Evolutionary conservation across 1,140 invertebrate genomes (phyloP).

Genomic region (Atta cephalotes): DNA sequence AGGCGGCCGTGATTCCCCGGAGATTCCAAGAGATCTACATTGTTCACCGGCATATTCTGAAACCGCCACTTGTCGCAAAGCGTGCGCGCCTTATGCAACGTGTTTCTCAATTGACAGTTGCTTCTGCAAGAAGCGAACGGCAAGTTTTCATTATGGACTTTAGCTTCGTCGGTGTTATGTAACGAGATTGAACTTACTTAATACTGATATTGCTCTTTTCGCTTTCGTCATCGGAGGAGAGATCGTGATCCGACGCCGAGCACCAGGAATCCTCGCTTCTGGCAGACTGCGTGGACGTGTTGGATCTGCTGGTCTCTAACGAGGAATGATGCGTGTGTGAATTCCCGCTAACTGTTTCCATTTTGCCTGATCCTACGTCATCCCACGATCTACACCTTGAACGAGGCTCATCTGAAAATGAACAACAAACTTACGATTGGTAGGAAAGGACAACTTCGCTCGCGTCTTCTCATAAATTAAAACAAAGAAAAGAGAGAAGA

Average conservation of each 20-base stretch:
- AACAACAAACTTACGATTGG: slow-evolving; percentile 1
- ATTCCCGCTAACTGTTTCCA: slow-evolving; percentile 81
- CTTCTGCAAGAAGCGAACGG: slow-evolving; percentile 84
- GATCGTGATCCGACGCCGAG: slow-evolving; percentile 88
- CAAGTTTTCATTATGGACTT: slow-evolving; percentile 46
- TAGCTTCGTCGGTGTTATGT: slow-evolving; percentile 9
- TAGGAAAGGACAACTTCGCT: neutral
- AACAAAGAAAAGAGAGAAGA: neutral
- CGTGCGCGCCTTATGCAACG: slow-evolving; percentile 90
- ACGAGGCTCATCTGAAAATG: slow-evolving; percentile 87
- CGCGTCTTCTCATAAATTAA: neutral
- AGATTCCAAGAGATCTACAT: slow-evolving; percentile 87
- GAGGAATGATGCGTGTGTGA: slow-evolving; percentile 79
- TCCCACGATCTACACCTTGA: slow-evolving; percentile 88
- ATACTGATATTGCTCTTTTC: slow-evolving; percentile 87
- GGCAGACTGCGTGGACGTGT: slow-evolving; percentile 85
- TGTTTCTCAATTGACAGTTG: slow-evolving; percentile 90
- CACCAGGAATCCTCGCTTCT: slow-evolving; percentile 88
- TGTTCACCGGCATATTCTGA: slow-evolving; percentile 83
- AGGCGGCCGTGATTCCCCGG: slow-evolving; percentile 88
- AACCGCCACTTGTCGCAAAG: slow-evolving; percentile 90
- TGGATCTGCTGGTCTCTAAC: slow-evolving; percentile 83
- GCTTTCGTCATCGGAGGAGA: slow-evolving; percentile 89
- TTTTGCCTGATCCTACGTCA: slow-evolving; percentile 86
- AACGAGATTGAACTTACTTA: slow-evolving; percentile 84